Percentiles rank a stretch among this genome's conserved stretches.
phyloP scores from a whole-genome alignment of 2,113 vertebrate genomes.

The Dolichotis patagonum region DNA sequence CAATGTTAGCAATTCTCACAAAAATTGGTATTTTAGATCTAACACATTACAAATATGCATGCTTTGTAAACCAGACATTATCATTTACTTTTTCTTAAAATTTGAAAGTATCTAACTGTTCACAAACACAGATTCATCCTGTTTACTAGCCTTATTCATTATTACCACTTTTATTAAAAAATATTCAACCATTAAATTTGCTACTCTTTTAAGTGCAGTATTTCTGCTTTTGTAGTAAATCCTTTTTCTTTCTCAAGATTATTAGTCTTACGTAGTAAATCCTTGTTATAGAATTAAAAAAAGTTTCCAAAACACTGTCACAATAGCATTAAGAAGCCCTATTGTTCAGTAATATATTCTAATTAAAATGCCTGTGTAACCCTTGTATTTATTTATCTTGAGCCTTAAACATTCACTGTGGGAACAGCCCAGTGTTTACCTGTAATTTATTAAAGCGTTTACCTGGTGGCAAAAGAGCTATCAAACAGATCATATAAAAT shows the following conservation, averaged over 20 bases:
- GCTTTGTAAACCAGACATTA: not conserved
- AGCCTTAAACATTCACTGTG: conserved; percentile 36
- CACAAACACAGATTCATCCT: not conserved
- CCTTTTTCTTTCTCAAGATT: not conserved
- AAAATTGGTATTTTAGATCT: conserved; percentile 21
- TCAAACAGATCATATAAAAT: conserved; percentile 70
- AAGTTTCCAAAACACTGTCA: conserved; percentile 56
- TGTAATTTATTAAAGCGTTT: conserved; percentile 58
- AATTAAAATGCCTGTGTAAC: conserved; percentile 48
- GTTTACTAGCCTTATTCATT: conserved; percentile 26
- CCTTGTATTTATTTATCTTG: conserved; percentile 64
- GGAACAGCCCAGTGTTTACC: conserved; percentile 48
- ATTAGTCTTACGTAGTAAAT: not conserved
- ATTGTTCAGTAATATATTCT: not conserved
- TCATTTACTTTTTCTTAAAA: conserved; percentile 7
- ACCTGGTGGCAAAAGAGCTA: conserved; percentile 59
- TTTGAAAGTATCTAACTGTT: not conserved
- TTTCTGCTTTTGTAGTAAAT: conserved; percentile 50
- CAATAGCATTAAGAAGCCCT: not conserved
- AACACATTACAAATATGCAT: not conserved
- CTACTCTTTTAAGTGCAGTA: not conserved
- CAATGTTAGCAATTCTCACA: not conserved
- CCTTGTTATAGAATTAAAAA: conserved; percentile 15
- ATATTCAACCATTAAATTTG: conserved; percentile 23
- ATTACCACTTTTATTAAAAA: not conserved